phyloP scores from a whole-genome alignment of 2,797 vertebrate species.

The Anisognathus igniventris region DNA sequence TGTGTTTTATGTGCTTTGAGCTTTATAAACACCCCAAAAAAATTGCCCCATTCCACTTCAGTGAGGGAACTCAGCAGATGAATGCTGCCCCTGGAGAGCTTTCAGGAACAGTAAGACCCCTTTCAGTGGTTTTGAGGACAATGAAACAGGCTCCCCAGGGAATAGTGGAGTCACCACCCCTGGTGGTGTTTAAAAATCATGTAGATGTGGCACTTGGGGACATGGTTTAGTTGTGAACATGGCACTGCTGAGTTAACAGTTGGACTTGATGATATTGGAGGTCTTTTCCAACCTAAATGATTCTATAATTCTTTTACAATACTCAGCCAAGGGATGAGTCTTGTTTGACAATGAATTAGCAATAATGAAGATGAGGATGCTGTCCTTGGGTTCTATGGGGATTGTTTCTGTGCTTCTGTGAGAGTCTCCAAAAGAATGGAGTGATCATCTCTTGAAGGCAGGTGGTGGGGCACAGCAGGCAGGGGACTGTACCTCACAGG shows the following conservation, averaged over 20 bases:
- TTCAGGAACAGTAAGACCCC: background rate
- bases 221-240: background rate
- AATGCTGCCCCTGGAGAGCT: background rate
- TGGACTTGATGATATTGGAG: background rate
- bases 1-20: background rate
- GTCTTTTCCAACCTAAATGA: background rate
- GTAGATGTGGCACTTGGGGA: background rate
- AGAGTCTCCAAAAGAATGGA: background rate
- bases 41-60: background rate
- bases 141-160: background rate
- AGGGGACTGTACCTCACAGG: background rate
- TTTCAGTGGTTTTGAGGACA: background rate
- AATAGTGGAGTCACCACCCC: background rate
- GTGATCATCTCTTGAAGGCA: background rate
- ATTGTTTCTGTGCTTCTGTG: background rate
- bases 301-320: background rate
- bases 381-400: background rate
- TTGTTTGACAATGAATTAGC: background rate
- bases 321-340: background rate
- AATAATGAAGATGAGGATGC: background rate
- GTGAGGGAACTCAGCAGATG: background rate
- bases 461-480: background rate
- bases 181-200: background rate
- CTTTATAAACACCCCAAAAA: background rate
- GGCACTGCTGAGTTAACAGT: fast-evolving